phyloP scores from a whole-genome alignment of 1,140 invertebrate species.

The Bombus confusus region DNA sequence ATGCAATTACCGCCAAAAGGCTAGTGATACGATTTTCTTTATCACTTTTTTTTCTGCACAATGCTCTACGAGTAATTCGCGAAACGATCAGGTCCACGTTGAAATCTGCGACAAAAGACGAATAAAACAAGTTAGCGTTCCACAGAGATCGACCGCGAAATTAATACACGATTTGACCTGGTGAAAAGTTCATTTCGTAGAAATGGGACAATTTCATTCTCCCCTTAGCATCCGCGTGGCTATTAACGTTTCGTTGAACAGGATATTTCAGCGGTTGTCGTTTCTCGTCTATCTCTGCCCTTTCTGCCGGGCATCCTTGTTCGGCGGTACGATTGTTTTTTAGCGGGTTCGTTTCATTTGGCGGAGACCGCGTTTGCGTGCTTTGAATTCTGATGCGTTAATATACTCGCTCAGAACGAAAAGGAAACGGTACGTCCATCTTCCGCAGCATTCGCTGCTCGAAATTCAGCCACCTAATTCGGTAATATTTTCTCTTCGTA shows the following conservation, averaged over 20 bases:
- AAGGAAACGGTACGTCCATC: not conserved
- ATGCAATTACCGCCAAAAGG: not conserved
- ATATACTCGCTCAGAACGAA: not conserved
- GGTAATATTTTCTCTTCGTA: not conserved
- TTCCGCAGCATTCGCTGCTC: not conserved
- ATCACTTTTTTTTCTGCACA: not conserved
- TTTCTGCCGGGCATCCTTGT: not conserved
- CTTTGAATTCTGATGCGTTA: conserved; percentile 6
- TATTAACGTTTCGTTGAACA: conserved; percentile 12
- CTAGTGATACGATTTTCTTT: not conserved
- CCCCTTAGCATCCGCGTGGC: too few relatives aligned
- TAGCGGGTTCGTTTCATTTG: not conserved
- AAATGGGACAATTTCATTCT: conserved; percentile 1
- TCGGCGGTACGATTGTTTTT: not conserved
- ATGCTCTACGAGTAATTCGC: not conserved
- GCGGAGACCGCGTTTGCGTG: not conserved
- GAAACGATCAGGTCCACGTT: too few relatives aligned
- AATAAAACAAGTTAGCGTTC: not conserved
- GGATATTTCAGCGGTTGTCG: not conserved
- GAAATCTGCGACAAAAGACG: not conserved
- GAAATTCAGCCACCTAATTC: not conserved
- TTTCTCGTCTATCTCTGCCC: not conserved
- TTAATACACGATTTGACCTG: not conserved
- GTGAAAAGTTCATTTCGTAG: not conserved
- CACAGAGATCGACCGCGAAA: not conserved